A percentile compares a stretch with the other conserved stretches of the same genome.
Conservation (phyloP, 1,140 invertebrate genomes). For the Aphaenogaster floridana region DNA sequence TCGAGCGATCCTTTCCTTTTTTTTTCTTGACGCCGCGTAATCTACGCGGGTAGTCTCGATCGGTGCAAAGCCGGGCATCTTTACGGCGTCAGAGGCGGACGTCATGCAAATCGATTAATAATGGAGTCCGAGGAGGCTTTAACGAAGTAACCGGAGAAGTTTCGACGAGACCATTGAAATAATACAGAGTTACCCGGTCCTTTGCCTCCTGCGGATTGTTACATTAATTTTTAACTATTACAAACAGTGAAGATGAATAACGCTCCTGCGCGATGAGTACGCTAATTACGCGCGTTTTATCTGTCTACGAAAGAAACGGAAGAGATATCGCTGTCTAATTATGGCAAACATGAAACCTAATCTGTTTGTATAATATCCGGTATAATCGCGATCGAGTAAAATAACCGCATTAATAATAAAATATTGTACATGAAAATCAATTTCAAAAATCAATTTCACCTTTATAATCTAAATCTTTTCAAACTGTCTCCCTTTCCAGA, state of each 20-base stretch:
- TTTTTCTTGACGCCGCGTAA: conserved; percentile 43
- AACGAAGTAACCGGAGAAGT: conserved; percentile 17
- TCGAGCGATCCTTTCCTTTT: conserved; percentile 46
- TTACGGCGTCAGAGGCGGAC: background rate
- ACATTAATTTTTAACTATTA: conserved; percentile 25
- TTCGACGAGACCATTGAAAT: conserved; percentile 32
- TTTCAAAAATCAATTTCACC: background rate
- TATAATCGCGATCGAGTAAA: background rate
- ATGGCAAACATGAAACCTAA: background rate
- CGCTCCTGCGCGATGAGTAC: background rate
- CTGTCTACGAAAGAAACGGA: background rate
- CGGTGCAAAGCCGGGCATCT: background rate
- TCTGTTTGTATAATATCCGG: conserved; percentile 22
- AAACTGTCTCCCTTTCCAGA: background rate
- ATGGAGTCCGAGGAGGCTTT: background rate
- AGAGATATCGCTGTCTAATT: conserved; percentile 14
- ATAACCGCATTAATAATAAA: background rate
- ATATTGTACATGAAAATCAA: background rate
- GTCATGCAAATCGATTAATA: conserved; percentile 55
- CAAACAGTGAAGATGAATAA: background rate
- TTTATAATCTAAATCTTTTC: background rate
- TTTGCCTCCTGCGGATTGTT: background rate
- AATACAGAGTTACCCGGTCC: too few relatives aligned
- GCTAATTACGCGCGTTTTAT: background rate
- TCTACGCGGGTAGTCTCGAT: conserved; percentile 15